These are phyloP conservation scores for Pseudachorutes palmiensis DNA, from an alignment of 1,140 invertebrate genomes.

Conservation along the genomic window DNA sequence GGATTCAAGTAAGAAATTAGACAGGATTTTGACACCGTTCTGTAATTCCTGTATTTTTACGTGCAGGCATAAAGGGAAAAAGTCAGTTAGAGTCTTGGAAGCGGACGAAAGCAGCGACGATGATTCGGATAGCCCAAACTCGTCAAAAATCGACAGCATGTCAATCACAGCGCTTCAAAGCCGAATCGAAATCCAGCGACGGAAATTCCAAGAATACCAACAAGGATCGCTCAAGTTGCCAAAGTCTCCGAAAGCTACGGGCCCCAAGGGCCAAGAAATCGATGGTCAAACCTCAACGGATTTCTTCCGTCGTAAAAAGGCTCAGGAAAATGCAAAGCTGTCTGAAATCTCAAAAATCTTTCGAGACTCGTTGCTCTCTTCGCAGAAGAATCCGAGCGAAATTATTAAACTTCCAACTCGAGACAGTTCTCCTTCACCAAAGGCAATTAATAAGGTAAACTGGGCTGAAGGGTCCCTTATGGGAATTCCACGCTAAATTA, in stretches of 20 bases:
- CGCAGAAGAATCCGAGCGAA: background rate
- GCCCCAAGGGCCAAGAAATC: background rate
- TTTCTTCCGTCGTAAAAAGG: background rate
- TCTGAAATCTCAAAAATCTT: background rate
- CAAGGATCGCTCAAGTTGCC: background rate
- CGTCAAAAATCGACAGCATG: background rate
- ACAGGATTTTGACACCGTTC: background rate
- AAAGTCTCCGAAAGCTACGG: background rate
- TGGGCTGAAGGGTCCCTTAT: too few relatives aligned
- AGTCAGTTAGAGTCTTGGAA: background rate
- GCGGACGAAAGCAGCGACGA: background rate
- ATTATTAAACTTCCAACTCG: background rate
- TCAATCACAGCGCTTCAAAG: background rate
- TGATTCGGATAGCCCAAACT: background rate
- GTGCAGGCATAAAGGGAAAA: background rate
- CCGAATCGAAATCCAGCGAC: background rate
- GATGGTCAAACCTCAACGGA: background rate
- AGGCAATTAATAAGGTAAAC: too few relatives aligned
- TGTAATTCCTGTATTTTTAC: background rate
- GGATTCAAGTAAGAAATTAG: background rate
- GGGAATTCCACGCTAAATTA: too few relatives aligned
- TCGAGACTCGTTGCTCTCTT: background rate
- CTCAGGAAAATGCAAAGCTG: slow-evolving; percentile 4
- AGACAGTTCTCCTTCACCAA: background rate
- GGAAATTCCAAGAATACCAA: slow-evolving; percentile 3